These are phyloP conservation scores for Reticulitermes speratus DNA, from an alignment of 1,140 invertebrate species.

Conservation along the genomic window DNA sequence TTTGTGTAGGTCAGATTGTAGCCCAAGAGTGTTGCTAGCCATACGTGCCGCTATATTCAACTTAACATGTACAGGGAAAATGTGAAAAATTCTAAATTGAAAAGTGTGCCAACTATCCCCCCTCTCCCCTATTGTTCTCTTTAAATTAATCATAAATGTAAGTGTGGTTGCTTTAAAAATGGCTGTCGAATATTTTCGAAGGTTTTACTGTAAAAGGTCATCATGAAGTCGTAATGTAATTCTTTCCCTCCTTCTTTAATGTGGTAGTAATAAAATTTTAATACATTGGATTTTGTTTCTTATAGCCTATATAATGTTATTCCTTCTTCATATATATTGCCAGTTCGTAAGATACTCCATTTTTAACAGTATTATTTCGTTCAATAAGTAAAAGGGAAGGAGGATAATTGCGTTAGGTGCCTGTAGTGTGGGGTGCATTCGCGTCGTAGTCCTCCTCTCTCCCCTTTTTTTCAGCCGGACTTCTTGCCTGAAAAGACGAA, in stretches of 20 bases:
- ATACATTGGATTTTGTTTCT: not conserved
- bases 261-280: not conserved
- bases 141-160: no score
- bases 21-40: no score
- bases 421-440: not conserved
- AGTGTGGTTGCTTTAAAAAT: not conserved
- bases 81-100: no score
- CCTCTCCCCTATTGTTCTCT: no score
- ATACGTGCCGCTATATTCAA: no score
- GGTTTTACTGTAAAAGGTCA: not conserved
- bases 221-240: not conserved
- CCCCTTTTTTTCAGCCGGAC: not conserved
- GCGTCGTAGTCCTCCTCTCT: not conserved
- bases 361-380: not conserved
- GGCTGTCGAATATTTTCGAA: not conserved
- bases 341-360: not conserved
- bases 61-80: no score
- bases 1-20: no score
- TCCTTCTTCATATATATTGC: not conserved
- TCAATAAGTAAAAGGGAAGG: not conserved
- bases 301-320: not conserved
- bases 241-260: not conserved
- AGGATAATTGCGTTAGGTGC: not conserved
- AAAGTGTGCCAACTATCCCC: no score
- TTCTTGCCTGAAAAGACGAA: not conserved